Evolutionary conservation across 2,797 vertebrate species (phyloP).

Genomic region (Pangasius krempfi): DNA sequence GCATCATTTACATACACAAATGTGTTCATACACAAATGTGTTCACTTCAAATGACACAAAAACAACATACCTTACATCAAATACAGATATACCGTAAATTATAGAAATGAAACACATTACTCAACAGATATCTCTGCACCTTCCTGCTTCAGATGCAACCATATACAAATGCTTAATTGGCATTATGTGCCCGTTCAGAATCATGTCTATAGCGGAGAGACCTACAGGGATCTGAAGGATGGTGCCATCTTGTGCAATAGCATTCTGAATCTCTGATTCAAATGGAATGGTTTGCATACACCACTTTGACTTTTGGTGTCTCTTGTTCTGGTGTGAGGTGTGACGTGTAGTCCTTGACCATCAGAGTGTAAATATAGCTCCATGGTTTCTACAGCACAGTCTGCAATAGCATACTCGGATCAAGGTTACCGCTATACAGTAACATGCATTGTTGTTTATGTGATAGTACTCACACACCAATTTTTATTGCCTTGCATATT

Average conservation of each 20-base stretch:
- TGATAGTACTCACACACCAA: neutral
- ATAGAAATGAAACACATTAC: neutral
- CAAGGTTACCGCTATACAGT: neutral
- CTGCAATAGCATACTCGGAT: neutral
- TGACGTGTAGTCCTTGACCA: neutral
- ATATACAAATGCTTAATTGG: neutral
- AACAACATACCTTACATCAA: neutral
- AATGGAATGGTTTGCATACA: neutral
- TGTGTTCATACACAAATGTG: neutral
- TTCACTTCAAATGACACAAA: neutral
- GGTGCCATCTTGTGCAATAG: neutral
- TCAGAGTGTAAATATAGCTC: constrained; percentile 8
- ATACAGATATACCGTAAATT: neutral
- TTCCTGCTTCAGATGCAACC: neutral
- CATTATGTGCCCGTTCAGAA: neutral
- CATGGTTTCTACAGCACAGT: neutral
- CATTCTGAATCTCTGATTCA: neutral
- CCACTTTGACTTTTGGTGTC: neutral
- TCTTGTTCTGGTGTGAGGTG: neutral
- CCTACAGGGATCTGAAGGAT: neutral
- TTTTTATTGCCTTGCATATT: neutral
- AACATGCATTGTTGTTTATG: neutral
- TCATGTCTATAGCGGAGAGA: neutral
- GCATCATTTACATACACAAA: neutral
- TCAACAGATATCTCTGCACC: too few species aligned